Evolutionary conservation across 2,888 invertebrate species (phyloP), one percentile per base, ranked within the genome.

Genomic region (Sarcophaga rosellei): DNA sequence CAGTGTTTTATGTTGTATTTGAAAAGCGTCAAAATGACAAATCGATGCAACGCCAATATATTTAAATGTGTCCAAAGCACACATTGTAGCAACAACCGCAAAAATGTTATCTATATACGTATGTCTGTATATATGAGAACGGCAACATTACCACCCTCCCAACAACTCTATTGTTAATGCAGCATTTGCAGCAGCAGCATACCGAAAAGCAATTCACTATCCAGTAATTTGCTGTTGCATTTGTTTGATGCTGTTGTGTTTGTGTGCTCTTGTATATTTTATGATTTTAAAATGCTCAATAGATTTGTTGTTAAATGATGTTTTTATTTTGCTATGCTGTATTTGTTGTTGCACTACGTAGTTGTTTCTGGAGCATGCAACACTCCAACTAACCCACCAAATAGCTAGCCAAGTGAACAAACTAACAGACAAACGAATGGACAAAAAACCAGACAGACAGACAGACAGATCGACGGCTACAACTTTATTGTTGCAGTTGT

Each of bases 21-120:
- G 81, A 81, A 86, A 84, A 84, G 86, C 86, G 86, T 86, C 86
- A 84, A 86, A 86, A 86, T 86, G 86, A 86, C 86, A 86, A 84
- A 86, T 86, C 86, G 86, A 86, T 86, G 84, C 84, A 86, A 81
- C 78, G 81, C 84, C 86, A 86, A 86, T 86, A 86, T 86, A 84
- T 86, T 86, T 84, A 62, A 86, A 86, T 77, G 53, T 81, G 78
- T 81, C 84, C 66, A 65, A 63, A 68, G 69, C 83, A 77, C 66
- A 83, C 53, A 65, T 8, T 68, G 73, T 80, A 72, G 62, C 74
- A 70, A 84, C 63, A 81, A 86, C 84, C 86, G 70, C 86, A 86
- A 72, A 77, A 81, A 81, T 78, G 75, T 78, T 75, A 81, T 47
- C 75, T 76, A 73, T 69, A 25, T 20, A 61, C 61, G 2, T 66